phyloP scores from a whole-genome alignment of 2,888 invertebrate species.

The Watsonalla cultraria region DNA sequence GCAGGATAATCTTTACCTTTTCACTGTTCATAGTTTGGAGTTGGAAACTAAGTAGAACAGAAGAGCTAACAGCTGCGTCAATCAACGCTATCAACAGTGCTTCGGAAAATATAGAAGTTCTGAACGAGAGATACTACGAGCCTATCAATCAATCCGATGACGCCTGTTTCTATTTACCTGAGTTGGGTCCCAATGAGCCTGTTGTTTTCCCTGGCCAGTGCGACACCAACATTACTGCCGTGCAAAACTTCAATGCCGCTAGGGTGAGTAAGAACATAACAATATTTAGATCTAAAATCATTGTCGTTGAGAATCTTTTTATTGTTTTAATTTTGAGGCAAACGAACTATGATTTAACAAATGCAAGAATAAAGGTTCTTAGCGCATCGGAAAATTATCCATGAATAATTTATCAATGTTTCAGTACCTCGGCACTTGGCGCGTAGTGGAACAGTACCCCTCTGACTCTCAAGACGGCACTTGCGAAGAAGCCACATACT shows the following conservation, averaged over 20 bases:
- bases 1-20: neutral
- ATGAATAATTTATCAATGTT: slow-evolving; percentile 4
- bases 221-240: slow-evolving; percentile 40
- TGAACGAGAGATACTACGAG: slow-evolving; percentile 41
- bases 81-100: slow-evolving; percentile 29
- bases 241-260: slow-evolving; percentile 41
- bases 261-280: slow-evolving; percentile 34
- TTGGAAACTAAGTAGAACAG: slow-evolving; percentile 57
- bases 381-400: neutral
- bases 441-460: slow-evolving; percentile 31
- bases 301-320: too few relatives aligned
- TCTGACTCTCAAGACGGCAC: slow-evolving; percentile 33
- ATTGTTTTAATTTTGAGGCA: too few relatives aligned
- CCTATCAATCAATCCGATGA: slow-evolving; percentile 33
- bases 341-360: neutral
- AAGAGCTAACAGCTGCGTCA: slow-evolving; percentile 23
- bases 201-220: slow-evolving; percentile 50
- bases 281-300: too few relatives aligned
- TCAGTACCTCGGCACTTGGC: slow-evolving; percentile 40
- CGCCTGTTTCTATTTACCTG: slow-evolving; percentile 53
- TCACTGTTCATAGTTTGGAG: slow-evolving; percentile 33
- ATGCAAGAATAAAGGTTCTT: neutral
- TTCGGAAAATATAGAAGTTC: slow-evolving; percentile 33
- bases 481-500: slow-evolving; percentile 60
- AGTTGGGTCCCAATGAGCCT: slow-evolving; percentile 24